Percentiles rank a stretch among this genome's conserved stretches.
phyloP scores from a whole-genome alignment of 1,140 invertebrate species.

The Arctopsyche grandis region DNA sequence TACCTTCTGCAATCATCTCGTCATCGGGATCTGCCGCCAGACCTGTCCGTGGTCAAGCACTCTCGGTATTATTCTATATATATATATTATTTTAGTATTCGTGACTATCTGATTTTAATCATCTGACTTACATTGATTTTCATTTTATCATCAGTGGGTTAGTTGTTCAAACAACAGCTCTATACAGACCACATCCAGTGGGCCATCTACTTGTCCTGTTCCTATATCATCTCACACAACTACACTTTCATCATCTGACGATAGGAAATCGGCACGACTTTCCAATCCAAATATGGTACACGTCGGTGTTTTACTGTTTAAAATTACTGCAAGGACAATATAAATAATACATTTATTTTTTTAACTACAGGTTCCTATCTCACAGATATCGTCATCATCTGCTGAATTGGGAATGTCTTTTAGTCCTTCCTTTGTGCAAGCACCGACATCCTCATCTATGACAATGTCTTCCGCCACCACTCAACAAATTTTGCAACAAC shows the following conservation, averaged over 20 bases:
- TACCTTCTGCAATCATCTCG: constrained; percentile 51
- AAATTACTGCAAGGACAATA: not conserved
- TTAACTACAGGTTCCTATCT: not conserved
- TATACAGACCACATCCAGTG: not conserved
- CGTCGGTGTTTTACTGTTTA: not conserved
- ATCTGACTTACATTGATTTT: constrained; percentile 15
- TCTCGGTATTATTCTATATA: constrained; percentile 26
- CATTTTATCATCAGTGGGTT: constrained; percentile 28
- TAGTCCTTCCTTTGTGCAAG: constrained; percentile 9
- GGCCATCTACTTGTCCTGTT: not conserved
- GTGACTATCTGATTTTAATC: not conserved
- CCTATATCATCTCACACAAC: constrained; percentile 19
- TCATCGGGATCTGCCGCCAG: constrained; percentile 11
- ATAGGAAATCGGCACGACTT: constrained; percentile 4
- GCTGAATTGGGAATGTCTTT: constrained; percentile 14
- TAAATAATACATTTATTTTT: not conserved
- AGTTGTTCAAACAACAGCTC: constrained; percentile 1
- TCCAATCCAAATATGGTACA: constrained; percentile 8
- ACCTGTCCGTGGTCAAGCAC: constrained; percentile 51
- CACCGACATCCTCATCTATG: not conserved
- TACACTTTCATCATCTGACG: not conserved
- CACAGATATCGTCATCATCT: constrained; percentile 13
- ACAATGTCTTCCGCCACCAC: not conserved
- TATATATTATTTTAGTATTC: constrained; percentile 5
- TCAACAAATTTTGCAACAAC: constrained; percentile 37